Evolutionary conservation across 1,140 invertebrate genomes (phyloP).

Genomic region (Drosophila novamexicana): DNA sequence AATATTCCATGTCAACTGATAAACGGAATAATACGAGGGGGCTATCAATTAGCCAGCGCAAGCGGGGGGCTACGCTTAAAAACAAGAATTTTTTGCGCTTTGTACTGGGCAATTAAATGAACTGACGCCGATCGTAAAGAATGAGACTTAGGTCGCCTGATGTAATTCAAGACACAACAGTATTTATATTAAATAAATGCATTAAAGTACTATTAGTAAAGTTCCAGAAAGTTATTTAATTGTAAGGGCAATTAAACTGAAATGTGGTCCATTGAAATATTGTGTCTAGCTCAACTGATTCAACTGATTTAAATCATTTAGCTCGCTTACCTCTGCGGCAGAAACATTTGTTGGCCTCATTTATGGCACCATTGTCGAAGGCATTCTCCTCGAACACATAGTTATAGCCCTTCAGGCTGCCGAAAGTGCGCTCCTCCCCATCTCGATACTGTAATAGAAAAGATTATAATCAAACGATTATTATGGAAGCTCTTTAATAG

Average conservation of each 20-base stretch:
- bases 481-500: neutral
- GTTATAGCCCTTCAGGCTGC: slow-evolving; percentile 87
- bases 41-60: slow-evolving; percentile 14
- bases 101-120: slow-evolving; percentile 52
- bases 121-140: slow-evolving; percentile 38
- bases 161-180: slow-evolving; percentile 11
- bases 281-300: neutral
- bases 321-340: slow-evolving; percentile 86
- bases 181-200: slow-evolving; percentile 3
- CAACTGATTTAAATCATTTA: neutral
- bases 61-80: slow-evolving; percentile 11
- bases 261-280: slow-evolving; percentile 5
- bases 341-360: slow-evolving; percentile 91
- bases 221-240: slow-evolving; percentile 29
- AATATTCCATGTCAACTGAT: slow-evolving; percentile 13
- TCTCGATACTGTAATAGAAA: slow-evolving; percentile 85
- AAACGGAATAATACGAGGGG: slow-evolving; percentile 1
- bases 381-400: slow-evolving; percentile 90
- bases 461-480: neutral
- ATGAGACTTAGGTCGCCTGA: slow-evolving; percentile 21
- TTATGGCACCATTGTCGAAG: slow-evolving; percentile 90
- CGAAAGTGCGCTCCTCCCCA: slow-evolving; percentile 85
- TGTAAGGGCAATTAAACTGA: slow-evolving; percentile 18
- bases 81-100: slow-evolving; percentile 57
- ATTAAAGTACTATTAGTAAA: slow-evolving; percentile 3